Evolutionary conservation across 2,797 vertebrate genomes (phyloP).

Genomic region (Apogon talboti): DNA sequence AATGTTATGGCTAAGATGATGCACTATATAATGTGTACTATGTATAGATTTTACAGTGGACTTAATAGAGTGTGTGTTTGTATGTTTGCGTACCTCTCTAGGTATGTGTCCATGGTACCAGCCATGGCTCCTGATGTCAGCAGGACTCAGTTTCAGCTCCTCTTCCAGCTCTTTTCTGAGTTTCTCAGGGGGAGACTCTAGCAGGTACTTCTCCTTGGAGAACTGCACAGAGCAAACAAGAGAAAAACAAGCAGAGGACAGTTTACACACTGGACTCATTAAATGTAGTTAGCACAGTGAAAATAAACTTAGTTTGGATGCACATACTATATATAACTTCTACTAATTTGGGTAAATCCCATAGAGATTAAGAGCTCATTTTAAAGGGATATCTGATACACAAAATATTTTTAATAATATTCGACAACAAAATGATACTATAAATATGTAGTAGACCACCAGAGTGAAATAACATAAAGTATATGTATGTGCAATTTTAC

Average conservation of each 20-base stretch:
- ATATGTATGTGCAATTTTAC: neutral
- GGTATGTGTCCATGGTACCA: conserved; percentile 99
- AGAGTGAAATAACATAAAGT: neutral
- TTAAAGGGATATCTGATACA: conserved; percentile 12
- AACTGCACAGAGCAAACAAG: conserved; percentile 83
- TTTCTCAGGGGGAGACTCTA: conserved; percentile 96
- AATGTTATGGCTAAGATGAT: neutral
- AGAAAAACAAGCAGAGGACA: conserved; percentile 5
- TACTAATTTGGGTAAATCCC: conserved; percentile 24
- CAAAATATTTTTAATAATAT: neutral
- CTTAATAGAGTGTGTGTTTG: conserved; percentile 8
- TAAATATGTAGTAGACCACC: neutral
- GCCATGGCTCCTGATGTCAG: conserved; percentile 95
- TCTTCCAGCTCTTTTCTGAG: conserved; percentile 96
- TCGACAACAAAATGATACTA: conserved; percentile 2
- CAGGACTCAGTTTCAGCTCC: conserved; percentile 94
- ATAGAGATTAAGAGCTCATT: conserved; percentile 17
- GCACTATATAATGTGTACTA: neutral
- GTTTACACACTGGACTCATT: neutral
- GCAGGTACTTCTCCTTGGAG: conserved; percentile 98
- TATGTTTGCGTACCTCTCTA: conserved; percentile 86
- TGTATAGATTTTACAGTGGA: neutral
- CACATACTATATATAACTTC: conserved; percentile 8
- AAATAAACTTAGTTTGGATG: conserved; percentile 5
- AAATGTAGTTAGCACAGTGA: neutral